Base-by-base conservation (phyloP, 2,797 vertebrate species). In the Hephaestus fuliginosus region DNA sequence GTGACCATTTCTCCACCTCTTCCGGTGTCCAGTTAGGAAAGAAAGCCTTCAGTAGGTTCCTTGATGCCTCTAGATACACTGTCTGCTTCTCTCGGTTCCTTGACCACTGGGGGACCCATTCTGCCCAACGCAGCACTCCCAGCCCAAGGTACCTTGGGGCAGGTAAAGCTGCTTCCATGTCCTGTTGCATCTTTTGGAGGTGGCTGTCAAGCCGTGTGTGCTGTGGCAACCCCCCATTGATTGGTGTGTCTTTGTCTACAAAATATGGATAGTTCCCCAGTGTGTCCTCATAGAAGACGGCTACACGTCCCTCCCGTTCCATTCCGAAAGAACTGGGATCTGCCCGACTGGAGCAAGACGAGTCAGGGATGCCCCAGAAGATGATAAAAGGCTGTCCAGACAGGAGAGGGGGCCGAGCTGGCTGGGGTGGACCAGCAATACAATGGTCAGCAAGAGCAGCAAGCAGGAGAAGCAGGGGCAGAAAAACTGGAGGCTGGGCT, bases 211-310 rank as follows among this genome's bases (percentile, higher is more conserved):
- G 89, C 51, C 90, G 85, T 2, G 94, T 96, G 92, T 96, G 90
- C 83, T 96, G 96, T 2, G 96, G 96, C n/a, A 96, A 76, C 10
- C 95, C 96, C 20, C 94, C 85, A 0, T 94, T 94, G 49, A 96
- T 83, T 0, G 90, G 67, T 15, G 92, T 90, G 74, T 95, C 93
- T 66, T 92, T 93, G 72, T 91, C 79, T 22, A 87, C 77, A 72
- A 94, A 95, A 79, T 96, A 96, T 0, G 96, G 96, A 72, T 96
- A 96, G 51, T 92, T 94, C 48, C 96, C 96, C 63, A 96, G 70
- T 0, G 91, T 90, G 77, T 95, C 94, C 72, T 96, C 93, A 2
- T 95, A 95, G 78, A 96, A 96, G 55, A 96, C 74, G 0, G 91
- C 89, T 43, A 96, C 94, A 0, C 93, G 90, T 22, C 94, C 95